A percentile compares a stretch with the other conserved stretches of the same genome.
These are phyloP conservation scores for Prolemur simus DNA, from an alignment of 2,113 vertebrate species.

Conservation along the genomic window DNA sequence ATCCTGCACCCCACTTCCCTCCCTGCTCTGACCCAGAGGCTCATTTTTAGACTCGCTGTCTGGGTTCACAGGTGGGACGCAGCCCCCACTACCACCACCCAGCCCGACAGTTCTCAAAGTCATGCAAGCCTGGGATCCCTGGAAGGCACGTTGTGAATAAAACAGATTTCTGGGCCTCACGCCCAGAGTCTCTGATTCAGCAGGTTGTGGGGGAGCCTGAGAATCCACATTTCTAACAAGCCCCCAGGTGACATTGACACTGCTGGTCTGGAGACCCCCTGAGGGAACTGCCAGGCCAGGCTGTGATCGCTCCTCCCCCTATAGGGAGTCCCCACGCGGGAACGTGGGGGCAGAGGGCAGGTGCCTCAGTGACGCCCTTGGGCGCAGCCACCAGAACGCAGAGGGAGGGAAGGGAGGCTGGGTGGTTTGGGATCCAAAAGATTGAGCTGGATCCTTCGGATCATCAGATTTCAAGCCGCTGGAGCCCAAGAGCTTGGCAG, in stretches of 20 bases:
- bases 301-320: not conserved
- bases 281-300: not conserved
- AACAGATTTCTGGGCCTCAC: not conserved
- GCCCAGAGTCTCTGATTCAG: not conserved
- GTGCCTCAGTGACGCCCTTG: not conserved
- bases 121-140: too few relatives aligned
- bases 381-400: not conserved
- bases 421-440: not conserved
- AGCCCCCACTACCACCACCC: not conserved
- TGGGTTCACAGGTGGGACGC: not conserved
- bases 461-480: not conserved
- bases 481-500: not conserved
- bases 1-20: too few relatives aligned
- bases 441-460: not conserved
- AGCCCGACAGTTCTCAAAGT: not conserved
- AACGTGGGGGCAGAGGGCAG: accelerated
- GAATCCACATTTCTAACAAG: too few relatives aligned
- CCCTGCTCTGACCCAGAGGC: not conserved
- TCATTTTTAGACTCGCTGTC: not conserved
- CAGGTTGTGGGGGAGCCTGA: not conserved
- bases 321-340: not conserved
- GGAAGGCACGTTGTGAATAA: not conserved
- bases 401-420: not conserved
- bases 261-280: not conserved
- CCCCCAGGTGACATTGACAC: not conserved